Percentiles rank a stretch among this genome's conserved stretches.
These are phyloP conservation scores for Epistrophe eligans DNA, from an alignment of 2,888 invertebrate species.

Conservation along the genomic window DNA sequence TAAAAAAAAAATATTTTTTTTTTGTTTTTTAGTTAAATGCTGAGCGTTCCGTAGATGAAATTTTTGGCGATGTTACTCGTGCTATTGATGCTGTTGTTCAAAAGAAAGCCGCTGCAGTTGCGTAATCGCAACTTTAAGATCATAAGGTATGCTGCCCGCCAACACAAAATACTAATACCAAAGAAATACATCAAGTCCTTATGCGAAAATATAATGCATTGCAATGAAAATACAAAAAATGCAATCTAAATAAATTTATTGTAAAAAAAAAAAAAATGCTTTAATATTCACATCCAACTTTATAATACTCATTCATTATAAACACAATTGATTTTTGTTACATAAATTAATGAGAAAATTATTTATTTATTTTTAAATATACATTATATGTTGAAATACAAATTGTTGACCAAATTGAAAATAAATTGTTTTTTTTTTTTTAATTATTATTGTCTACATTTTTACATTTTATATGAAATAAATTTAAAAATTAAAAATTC, in stretches of 20 bases:
- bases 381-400: conserved; percentile 5
- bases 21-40: conserved; percentile 89
- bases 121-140: conserved; percentile 39
- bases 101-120: conserved; percentile 79
- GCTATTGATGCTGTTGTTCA: conserved; percentile 85
- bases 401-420: conserved; percentile 23
- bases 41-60: conserved; percentile 89
- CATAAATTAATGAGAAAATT: conserved; percentile 9
- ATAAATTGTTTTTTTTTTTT: background rate
- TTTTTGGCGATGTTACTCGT: conserved; percentile 89
- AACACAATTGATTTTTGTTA: conserved; percentile 48
- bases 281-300: conserved; percentile 58
- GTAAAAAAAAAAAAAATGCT: conserved; percentile 48
- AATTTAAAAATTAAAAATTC: too few relatives aligned
- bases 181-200: conserved; percentile 32
- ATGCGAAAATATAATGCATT: conserved; percentile 40
- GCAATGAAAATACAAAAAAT: conserved; percentile 26
- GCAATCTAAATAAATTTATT: conserved; percentile 26
- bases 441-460: too few relatives aligned
- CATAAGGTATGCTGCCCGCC: conserved; percentile 20
- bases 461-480: too few relatives aligned
- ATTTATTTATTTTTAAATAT: conserved; percentile 51
- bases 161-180: conserved; percentile 31
- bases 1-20: too few relatives aligned
- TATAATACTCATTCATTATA: conserved; percentile 28